Percentiles rank a stretch among this genome's conserved stretches.
These are phyloP conservation scores for Elegia similella DNA, from an alignment of 2,888 invertebrate genomes.

Conservation along the genomic window DNA sequence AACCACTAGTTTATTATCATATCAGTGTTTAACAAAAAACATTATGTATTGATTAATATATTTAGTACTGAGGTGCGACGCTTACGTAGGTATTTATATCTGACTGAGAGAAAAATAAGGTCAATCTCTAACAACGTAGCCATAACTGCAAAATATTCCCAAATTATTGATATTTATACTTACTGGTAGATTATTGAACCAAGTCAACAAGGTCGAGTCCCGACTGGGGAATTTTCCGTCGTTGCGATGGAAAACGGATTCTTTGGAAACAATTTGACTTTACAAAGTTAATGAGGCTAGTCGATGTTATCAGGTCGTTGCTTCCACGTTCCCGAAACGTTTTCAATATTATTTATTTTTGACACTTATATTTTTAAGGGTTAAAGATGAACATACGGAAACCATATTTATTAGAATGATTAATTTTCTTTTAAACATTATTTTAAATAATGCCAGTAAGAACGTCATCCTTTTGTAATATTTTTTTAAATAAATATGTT, in stretches of 20 bases:
- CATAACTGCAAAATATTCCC: neutral
- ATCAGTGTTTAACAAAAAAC: neutral
- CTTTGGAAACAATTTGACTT: neutral
- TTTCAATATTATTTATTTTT: neutral
- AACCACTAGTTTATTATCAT: neutral
- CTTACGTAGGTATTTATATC: neutral
- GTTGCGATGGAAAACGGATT: neutral
- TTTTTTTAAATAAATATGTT: neutral
- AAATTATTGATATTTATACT: neutral
- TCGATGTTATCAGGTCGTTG: constrained; percentile 37
- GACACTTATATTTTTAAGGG: neutral
- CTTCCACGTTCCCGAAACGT: constrained; percentile 24
- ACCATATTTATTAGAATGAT: neutral
- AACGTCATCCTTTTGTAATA: neutral
- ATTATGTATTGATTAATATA: neutral
- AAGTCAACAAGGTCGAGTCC: neutral
- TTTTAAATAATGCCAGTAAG: neutral
- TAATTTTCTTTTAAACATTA: too few relatives aligned
- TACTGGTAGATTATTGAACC: neutral
- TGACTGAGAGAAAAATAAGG: neutral
- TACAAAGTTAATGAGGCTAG: constrained; percentile 36
- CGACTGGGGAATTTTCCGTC: neutral
- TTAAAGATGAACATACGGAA: too few relatives aligned
- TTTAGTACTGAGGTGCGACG: neutral
- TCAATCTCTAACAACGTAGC: neutral